Base-by-base conservation (phyloP, 2,113 vertebrate species). In the Paratilapia polleni region DNA sequence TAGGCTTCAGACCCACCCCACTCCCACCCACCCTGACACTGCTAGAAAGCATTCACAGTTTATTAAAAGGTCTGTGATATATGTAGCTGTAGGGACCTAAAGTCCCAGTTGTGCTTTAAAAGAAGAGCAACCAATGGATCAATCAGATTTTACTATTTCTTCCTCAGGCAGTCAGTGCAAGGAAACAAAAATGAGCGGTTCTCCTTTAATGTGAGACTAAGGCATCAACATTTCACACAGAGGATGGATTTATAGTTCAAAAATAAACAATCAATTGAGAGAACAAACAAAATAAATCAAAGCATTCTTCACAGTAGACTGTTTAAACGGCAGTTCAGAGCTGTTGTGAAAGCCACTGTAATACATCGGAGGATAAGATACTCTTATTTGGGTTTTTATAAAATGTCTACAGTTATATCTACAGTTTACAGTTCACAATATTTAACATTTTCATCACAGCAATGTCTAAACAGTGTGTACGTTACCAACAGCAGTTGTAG, bases 121-220 rank as follows among this genome's bases (percentile, higher is more conserved):
- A 56, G 58, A 63, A 74, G 52, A 13, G 49, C 19, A 83, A 78
- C 43, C 38, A 60, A 17, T 63, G 54, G 24, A 36, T 66, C 49
- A 77, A 43, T 64, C 17, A 77, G 49, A 57, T 36, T 61, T n/a
- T 62, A 6, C 81, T 34, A 43, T 82, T 82, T 63, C 47, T 66
- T 24, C 52, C 26, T 22, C 19, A 58, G 24, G 14, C 13, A 77
- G 9, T n/a, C 34, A 57, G 49, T 83, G 14, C 36, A 19, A 47
- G n/a, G 38, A 59, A 36, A 13, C 19, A 14, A 63, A 68, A 28
- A 58, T 57, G n/a, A 13, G 60, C 64, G 47, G 20, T 54, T n/a
- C 63, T n/a, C 52, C 19, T 11, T 70, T 31, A 80, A 57, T 80
- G 34, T 6, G 56, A 68, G 54, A 68, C 36, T 7, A 17, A 54